Evolutionary conservation across 2,888 invertebrate genomes (phyloP).

Genomic region (Zele albiditarsus): DNA sequence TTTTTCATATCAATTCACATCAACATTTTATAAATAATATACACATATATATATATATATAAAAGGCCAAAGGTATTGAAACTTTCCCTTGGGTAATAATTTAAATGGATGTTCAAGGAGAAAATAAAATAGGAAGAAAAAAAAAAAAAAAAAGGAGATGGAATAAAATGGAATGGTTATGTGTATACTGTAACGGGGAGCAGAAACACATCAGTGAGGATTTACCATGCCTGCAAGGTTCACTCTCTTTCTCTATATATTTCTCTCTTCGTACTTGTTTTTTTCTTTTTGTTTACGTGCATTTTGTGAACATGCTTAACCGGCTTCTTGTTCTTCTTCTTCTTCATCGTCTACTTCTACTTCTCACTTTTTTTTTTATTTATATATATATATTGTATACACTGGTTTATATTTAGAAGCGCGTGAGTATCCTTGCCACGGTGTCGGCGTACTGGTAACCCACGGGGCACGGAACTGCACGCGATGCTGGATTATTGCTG

Average conservation of each 20-base stretch:
- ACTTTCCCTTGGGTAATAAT: slow-evolving; percentile 33
- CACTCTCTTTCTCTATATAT: background rate
- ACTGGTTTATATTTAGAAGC: slow-evolving; percentile 54
- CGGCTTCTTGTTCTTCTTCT: slow-evolving; percentile 48
- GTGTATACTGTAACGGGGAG: slow-evolving; percentile 32
- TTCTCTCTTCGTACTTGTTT: slow-evolving; percentile 2
- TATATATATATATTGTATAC: slow-evolving; percentile 36
- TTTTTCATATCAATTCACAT: slow-evolving; percentile 1
- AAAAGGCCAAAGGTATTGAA: background rate
- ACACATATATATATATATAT: background rate
- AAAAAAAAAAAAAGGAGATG: background rate
- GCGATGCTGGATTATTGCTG: slow-evolving; percentile 21
- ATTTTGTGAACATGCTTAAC: slow-evolving; percentile 50
- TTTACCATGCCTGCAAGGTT: slow-evolving; percentile 33
- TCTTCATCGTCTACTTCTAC: slow-evolving; percentile 19
- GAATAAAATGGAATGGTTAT: slow-evolving; percentile 37
- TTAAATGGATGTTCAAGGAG: slow-evolving; percentile 33
- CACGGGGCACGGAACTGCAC: slow-evolving; percentile 27
- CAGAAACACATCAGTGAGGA: slow-evolving; percentile 25
- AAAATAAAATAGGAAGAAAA: slow-evolving; percentile 12
- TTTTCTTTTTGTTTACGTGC: background rate
- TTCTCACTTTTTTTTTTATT: background rate
- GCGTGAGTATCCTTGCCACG: slow-evolving; percentile 50
- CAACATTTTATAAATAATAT: background rate
- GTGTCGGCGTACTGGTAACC: slow-evolving; percentile 42